These are phyloP conservation scores for Caprella mutica DNA, from an alignment of 2,888 invertebrate species.

Conservation along the genomic window DNA sequence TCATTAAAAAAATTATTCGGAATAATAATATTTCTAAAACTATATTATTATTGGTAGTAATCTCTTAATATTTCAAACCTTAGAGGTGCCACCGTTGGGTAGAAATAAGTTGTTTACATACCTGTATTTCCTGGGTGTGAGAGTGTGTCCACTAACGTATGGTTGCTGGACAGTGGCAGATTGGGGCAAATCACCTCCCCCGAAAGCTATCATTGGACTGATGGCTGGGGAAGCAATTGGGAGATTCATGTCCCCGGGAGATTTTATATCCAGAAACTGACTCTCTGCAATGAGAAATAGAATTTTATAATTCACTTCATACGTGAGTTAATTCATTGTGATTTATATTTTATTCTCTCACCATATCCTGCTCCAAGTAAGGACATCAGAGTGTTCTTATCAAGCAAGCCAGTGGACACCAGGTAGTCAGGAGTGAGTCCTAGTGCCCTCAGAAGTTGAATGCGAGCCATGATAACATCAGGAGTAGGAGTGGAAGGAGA, in stretches of 20 bases:
- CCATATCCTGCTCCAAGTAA: constrained; percentile 16
- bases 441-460: constrained; percentile 14
- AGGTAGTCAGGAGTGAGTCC: constrained; percentile 23
- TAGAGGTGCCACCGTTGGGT: too few species aligned
- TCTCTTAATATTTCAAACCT: too few species aligned
- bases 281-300: too few species aligned
- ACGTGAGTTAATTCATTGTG: neutral
- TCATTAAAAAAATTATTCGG: too few species aligned
- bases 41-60: too few species aligned
- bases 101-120: too few species aligned
- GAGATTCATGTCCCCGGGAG: too few species aligned
- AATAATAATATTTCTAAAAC: too few species aligned
- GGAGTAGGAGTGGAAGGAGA: constrained; percentile 3
- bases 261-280: too few species aligned
- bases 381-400: constrained; percentile 16
- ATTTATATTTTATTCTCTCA: neutral
- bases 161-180: constrained; percentile 1
- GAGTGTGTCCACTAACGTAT: constrained; percentile 20
- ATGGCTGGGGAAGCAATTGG: too few species aligned
- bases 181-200: neutral
- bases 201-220: too few species aligned
- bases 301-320: neutral
- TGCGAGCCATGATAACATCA: constrained; percentile 9
- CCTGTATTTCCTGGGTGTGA: constrained; percentile 27
- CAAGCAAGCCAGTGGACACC: constrained; percentile 22